A percentile compares a stretch with the other conserved stretches of the same genome.
Evolutionary conservation across 2,797 vertebrate species (phyloP).

Genomic region (Sebastes diaconus): DNA sequence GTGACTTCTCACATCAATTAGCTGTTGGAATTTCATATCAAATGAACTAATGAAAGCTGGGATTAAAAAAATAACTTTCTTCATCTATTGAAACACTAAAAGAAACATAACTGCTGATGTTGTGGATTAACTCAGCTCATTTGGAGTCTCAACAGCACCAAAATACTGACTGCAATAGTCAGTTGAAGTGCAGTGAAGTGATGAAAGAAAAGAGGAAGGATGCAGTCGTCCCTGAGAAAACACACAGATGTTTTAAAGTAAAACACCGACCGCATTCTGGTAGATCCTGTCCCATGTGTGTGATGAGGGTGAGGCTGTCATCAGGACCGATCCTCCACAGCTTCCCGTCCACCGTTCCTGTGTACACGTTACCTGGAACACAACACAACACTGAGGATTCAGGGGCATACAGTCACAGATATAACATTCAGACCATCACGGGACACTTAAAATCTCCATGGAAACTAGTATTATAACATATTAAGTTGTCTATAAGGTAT

Average conservation of each 20-base stretch:
- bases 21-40: too few species aligned
- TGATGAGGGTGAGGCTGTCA: slow-evolving; percentile 77
- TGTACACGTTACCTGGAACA: slow-evolving; percentile 79
- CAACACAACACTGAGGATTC: neutral
- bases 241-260: neutral
- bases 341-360: slow-evolving; percentile 83
- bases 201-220: neutral
- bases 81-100: neutral
- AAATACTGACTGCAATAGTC: neutral
- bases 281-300: slow-evolving; percentile 80
- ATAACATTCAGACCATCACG: fast-evolving
- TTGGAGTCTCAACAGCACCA: too few species aligned
- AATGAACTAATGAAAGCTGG: too few species aligned
- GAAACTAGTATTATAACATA: neutral
- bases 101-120: neutral
- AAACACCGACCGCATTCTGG: slow-evolving; percentile 76
- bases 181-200: neutral
- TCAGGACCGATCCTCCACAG: slow-evolving; percentile 79
- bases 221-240: neutral
- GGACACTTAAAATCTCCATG: neutral
- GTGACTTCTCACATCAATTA: neutral
- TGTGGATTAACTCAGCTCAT: neutral
- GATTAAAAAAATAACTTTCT: too few species aligned
- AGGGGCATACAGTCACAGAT: fast-evolving
- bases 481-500: neutral